Evolutionary conservation across 2,113 vertebrate genomes (phyloP).

Genomic region (Pollimyrus isidori): DNA sequence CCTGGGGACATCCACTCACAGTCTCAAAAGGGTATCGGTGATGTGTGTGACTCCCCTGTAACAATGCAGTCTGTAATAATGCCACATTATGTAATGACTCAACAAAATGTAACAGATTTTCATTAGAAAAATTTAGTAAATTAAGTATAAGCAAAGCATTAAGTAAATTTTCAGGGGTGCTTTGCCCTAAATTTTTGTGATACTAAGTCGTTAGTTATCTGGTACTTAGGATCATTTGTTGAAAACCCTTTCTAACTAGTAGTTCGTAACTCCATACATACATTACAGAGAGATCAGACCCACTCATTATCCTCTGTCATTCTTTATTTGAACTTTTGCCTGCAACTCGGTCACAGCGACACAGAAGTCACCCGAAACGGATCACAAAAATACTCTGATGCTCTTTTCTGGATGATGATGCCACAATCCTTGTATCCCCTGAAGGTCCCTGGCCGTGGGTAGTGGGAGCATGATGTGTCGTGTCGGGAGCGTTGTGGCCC

Average conservation of each 20-base stretch:
- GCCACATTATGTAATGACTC: neutral
- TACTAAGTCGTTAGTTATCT: neutral
- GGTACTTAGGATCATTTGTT: neutral
- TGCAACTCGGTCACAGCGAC: neutral
- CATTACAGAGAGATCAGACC: neutral
- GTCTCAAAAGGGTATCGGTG: neutral
- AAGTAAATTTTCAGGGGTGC: neutral
- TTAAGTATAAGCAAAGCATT: neutral
- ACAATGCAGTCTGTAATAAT: neutral
- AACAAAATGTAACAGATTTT: neutral
- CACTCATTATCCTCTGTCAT: neutral
- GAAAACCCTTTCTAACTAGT: neutral
- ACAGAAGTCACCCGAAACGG: neutral
- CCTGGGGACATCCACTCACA: neutral
- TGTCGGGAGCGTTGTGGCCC: conserved; percentile 75
- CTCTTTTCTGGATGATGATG: neutral
- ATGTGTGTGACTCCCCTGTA: neutral
- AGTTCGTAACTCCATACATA: neutral
- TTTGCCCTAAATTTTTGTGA: neutral
- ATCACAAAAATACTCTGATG: neutral
- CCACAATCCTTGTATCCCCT: neutral
- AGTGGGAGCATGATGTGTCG: conserved; percentile 87
- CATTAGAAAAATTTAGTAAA: neutral
- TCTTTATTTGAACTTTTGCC: neutral
- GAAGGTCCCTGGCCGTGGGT: conserved; percentile 79